Conservation (phyloP, 2,888 invertebrate species). For the Sarcophaga caerulescens region DNA sequence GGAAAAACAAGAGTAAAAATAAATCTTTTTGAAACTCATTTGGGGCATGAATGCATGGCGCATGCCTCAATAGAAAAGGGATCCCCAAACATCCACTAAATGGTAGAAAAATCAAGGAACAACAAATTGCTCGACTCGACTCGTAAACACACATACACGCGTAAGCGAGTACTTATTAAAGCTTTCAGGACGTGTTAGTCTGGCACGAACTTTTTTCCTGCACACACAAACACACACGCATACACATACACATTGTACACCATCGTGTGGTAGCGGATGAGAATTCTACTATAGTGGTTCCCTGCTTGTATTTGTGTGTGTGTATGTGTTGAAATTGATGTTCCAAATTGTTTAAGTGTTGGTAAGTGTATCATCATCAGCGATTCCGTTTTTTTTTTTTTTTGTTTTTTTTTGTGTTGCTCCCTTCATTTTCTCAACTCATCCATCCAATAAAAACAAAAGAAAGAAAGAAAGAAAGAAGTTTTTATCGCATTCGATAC, state of each 20-base stretch:
- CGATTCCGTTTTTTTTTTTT: slow-evolving; percentile 9
- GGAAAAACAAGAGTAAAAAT: too few species aligned
- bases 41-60: too few species aligned
- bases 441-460: slow-evolving; percentile 68
- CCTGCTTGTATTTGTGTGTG: not conserved
- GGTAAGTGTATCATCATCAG: slow-evolving; percentile 4
- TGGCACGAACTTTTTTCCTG: too few species aligned
- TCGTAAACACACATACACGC: too few species aligned
- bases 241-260: too few species aligned
- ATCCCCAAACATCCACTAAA: too few species aligned
- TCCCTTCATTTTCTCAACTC: slow-evolving; percentile 13
- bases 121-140: too few species aligned
- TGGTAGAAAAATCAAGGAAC: too few species aligned
- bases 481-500: slow-evolving; percentile 66
- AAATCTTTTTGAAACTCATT: too few species aligned
- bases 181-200: too few species aligned
- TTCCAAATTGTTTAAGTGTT: slow-evolving; percentile 4
- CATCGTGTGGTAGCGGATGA: not conserved
- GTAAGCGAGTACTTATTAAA: too few species aligned
- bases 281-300: not conserved
- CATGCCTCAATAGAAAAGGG: too few species aligned
- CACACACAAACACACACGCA: not conserved
- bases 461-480: slow-evolving; percentile 21
- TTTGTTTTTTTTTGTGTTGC: slow-evolving; percentile 20
- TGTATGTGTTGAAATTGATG: slow-evolving; percentile 2